phyloP scores from a whole-genome alignment of 1,140 invertebrate species.

The Drosophila pallidifrons region DNA sequence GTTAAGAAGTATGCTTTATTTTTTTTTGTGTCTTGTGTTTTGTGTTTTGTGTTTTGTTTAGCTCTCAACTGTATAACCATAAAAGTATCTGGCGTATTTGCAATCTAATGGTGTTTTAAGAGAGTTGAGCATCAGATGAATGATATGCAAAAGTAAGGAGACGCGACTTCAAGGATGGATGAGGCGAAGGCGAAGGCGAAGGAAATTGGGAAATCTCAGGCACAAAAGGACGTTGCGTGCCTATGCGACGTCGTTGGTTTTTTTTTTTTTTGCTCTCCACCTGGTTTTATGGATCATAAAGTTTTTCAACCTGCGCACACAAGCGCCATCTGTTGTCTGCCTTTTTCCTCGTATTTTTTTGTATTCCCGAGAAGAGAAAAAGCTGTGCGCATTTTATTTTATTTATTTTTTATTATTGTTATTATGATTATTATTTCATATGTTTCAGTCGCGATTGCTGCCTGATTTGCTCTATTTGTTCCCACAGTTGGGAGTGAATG shows the following conservation, averaged over 20 bases:
- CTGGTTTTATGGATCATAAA: constrained; percentile 54
- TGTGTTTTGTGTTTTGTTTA: not conserved
- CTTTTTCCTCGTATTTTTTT: constrained; percentile 27
- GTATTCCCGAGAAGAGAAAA: constrained; percentile 4
- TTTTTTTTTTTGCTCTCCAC: constrained; percentile 29
- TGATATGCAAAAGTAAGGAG: constrained; percentile 45
- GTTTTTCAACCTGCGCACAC: constrained; percentile 35
- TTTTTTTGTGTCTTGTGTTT: not conserved
- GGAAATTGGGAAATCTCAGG: not conserved
- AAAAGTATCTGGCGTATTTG: constrained; percentile 52
- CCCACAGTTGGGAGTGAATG: not conserved
- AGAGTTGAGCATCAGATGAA: constrained; percentile 27
- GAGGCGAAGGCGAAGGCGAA: not conserved
- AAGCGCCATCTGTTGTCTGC: constrained; percentile 48
- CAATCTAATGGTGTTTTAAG: constrained; percentile 61
- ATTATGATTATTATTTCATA: constrained; percentile 38
- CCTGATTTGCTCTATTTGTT: constrained; percentile 31
- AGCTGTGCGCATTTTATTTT: constrained; percentile 23
- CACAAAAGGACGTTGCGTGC: constrained; percentile 41
- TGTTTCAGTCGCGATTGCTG: constrained; percentile 13
- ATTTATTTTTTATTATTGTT: constrained; percentile 38
- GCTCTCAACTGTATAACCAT: constrained; percentile 3
- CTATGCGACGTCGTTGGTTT: constrained; percentile 20
- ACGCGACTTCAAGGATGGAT: not conserved
- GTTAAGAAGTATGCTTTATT: constrained; percentile 1